Conservation (phyloP, 2,888 invertebrate species). For the Clanis bilineata region DNA sequence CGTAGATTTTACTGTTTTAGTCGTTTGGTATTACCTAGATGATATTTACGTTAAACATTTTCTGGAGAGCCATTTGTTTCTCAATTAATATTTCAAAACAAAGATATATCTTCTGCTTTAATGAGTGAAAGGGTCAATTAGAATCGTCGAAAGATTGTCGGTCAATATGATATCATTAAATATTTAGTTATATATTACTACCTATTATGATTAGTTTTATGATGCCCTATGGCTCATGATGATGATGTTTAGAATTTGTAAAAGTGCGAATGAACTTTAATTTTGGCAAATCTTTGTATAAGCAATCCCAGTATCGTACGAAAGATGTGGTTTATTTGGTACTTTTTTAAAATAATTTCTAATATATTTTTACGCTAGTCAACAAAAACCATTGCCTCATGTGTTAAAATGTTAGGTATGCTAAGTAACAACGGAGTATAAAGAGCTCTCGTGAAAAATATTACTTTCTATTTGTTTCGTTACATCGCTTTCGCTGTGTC, state of each 20-base stretch:
- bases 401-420: neutral
- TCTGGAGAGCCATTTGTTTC: too few relatives aligned
- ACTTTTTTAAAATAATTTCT: too few relatives aligned
- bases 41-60: too few relatives aligned
- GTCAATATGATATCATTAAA: neutral
- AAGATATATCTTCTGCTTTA: neutral
- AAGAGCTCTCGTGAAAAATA: conserved; percentile 1
- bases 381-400: neutral
- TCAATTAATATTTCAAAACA: neutral
- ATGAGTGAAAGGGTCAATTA: neutral
- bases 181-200: neutral
- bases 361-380: too few relatives aligned
- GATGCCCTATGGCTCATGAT: too few relatives aligned
- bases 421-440: neutral
- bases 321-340: too few relatives aligned
- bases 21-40: neutral
- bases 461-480: conserved; percentile 13
- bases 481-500: conserved; percentile 6
- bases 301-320: too few relatives aligned
- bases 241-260: too few relatives aligned
- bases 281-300: too few relatives aligned
- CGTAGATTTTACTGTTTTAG: neutral
- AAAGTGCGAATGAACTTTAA: too few relatives aligned
- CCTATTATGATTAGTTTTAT: too few relatives aligned
- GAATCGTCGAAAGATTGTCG: neutral